phyloP scores from a whole-genome alignment of 1,140 invertebrate genomes.

The Meloidogyne hapla region DNA sequence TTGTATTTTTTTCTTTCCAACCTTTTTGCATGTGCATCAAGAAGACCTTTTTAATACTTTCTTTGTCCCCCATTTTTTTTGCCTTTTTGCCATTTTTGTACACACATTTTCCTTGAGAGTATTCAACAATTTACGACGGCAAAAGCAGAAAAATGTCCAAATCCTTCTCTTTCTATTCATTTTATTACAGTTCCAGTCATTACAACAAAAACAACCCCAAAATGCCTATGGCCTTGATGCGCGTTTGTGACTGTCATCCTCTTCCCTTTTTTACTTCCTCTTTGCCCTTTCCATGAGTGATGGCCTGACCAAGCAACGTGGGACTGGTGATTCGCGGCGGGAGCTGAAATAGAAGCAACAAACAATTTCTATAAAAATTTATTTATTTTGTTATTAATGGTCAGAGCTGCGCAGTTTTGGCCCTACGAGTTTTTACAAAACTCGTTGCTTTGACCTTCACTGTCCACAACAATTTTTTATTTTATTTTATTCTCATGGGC shows the following conservation, averaged over 20 bases:
- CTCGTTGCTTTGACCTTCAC: not conserved
- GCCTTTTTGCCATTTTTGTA: not conserved
- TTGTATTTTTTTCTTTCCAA: not conserved
- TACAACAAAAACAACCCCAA: not conserved
- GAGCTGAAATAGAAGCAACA: not conserved
- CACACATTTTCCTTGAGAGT: not conserved
- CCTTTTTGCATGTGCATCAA: not conserved
- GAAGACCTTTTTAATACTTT: not conserved
- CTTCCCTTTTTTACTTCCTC: not conserved
- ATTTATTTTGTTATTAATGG: too few species aligned
- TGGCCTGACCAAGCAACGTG: slow-evolving; percentile 4
- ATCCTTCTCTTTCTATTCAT: not conserved
- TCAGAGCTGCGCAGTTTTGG: not conserved
- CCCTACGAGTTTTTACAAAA: not conserved
- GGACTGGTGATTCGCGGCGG: not conserved
- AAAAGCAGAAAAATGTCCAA: not conserved
- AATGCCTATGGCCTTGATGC: not conserved
- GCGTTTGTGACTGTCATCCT: not conserved
- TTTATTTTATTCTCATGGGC: too few species aligned
- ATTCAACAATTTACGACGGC: slow-evolving; percentile 2
- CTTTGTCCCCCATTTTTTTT: not conserved
- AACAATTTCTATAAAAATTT: too few species aligned
- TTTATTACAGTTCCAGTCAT: not conserved
- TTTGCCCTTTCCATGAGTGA: not conserved
- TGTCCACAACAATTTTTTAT: not conserved